Conservation (phyloP, 1,140 invertebrate genomes). For the Drosophila santomea region DNA sequence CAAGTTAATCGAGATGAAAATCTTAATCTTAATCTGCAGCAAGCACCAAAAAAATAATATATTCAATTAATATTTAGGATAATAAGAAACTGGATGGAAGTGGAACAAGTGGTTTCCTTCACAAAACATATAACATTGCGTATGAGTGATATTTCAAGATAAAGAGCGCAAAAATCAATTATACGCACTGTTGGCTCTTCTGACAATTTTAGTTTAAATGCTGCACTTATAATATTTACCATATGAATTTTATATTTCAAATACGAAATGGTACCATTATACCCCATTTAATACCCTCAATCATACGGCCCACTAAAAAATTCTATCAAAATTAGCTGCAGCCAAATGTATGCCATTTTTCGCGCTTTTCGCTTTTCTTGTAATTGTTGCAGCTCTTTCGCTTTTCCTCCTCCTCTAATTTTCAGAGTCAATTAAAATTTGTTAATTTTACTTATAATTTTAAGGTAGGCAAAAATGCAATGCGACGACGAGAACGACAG, state of each 20-base stretch:
- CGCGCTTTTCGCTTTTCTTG: conserved; percentile 17
- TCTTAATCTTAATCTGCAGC: too few species aligned
- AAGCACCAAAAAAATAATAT: neutral
- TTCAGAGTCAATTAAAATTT: conserved; percentile 83
- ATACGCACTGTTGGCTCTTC: neutral
- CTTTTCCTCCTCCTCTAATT: conserved; percentile 54
- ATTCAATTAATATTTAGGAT: neutral
- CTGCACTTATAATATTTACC: too few species aligned
- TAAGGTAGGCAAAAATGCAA: conserved; percentile 72
- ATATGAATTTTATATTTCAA: neutral
- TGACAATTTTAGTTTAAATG: neutral
- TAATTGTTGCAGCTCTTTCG: conserved; percentile 2
- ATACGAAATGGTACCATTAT: neutral
- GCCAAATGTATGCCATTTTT: conserved; percentile 52
- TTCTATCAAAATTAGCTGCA: conserved; percentile 67
- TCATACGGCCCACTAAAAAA: conserved; percentile 31
- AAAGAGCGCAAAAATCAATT: neutral
- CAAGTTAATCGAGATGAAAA: conserved; percentile 48
- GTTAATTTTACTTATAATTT: conserved; percentile 82
- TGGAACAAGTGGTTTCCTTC: too few species aligned
- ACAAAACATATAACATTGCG: too few species aligned
- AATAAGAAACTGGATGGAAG: neutral
- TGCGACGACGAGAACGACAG: conserved; percentile 39
- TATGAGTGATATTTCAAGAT: neutral
- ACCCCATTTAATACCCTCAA: conserved; percentile 6